phyloP scores from a whole-genome alignment of 2,888 invertebrate species.

The Hoplodrina blanda region DNA sequence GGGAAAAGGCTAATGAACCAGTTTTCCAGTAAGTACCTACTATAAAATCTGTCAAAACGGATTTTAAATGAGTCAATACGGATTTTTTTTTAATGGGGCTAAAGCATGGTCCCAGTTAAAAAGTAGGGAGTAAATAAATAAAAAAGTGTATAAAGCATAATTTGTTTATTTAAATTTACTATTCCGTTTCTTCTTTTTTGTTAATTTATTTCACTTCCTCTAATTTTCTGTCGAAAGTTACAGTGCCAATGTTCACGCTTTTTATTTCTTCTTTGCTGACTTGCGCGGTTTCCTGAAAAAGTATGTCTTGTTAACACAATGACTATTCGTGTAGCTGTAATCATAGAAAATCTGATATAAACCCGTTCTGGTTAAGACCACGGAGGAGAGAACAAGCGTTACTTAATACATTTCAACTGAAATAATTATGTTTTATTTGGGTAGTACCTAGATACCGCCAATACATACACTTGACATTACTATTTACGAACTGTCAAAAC shows the following conservation, averaged over 20 bases:
- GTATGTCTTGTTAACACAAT: conserved; percentile 29
- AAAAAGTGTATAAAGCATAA: conserved; percentile 38
- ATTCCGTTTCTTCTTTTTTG: conserved; percentile 51
- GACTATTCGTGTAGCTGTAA: background rate
- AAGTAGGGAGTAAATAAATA: background rate
- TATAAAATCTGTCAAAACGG: too few species aligned
- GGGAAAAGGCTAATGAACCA: too few species aligned
- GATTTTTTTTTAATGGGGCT: too few species aligned
- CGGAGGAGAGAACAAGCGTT: background rate
- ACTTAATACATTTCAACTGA: conserved; percentile 4
- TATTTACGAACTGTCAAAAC: too few species aligned
- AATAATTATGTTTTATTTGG: conserved; percentile 3
- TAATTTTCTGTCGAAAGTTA: conserved; percentile 85
- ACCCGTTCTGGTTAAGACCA: conserved; percentile 8
- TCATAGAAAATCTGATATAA: conserved; percentile 12
- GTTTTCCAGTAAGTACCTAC: too few species aligned
- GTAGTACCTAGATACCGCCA: too few species aligned
- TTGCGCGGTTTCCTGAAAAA: conserved; percentile 80
- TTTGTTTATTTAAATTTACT: conserved; percentile 49
- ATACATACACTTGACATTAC: too few species aligned
- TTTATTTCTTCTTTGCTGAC: conserved; percentile 86
- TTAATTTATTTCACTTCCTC: conserved; percentile 82
- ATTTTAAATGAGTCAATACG: too few species aligned
- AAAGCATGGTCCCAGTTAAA: too few species aligned
- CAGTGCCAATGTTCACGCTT: conserved; percentile 86